These are phyloP conservation scores for Hippoglossus hippoglossus DNA, from an alignment of 2,797 vertebrate species.

Conservation along the genomic window DNA sequence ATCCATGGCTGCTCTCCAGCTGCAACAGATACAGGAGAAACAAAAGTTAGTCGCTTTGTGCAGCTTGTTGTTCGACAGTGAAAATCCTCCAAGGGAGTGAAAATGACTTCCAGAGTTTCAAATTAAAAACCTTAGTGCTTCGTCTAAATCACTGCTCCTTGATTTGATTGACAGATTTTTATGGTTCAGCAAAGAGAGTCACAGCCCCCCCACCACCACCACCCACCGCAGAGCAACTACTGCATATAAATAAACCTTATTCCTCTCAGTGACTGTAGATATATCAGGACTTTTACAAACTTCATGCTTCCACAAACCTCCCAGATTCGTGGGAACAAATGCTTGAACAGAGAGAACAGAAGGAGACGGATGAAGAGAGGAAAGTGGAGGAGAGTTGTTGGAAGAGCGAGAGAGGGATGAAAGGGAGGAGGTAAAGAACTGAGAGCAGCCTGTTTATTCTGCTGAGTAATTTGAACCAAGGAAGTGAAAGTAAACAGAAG, in stretches of 20 bases:
- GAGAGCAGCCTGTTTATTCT: slow-evolving; percentile 7
- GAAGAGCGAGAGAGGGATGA: background rate
- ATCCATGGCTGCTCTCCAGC: slow-evolving; percentile 61
- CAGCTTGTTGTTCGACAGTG: background rate
- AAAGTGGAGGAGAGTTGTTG: background rate
- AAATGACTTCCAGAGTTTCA: background rate
- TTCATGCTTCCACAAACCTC: too few relatives aligned
- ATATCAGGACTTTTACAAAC: too few relatives aligned
- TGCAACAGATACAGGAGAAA: slow-evolving; percentile 14
- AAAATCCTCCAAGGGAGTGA: background rate
- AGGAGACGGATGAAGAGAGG: too few relatives aligned
- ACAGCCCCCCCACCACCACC: too few relatives aligned
- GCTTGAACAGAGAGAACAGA: background rate
- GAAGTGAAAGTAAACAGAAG: slow-evolving; percentile 33
- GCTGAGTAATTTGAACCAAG: slow-evolving; percentile 37
- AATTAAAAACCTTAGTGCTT: background rate
- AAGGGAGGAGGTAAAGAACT: background rate
- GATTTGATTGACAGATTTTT: slow-evolving; percentile 7
- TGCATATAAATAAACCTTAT: background rate
- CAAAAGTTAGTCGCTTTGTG: background rate
- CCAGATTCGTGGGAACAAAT: background rate
- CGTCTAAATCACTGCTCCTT: rapidly evolving
- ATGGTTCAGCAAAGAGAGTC: background rate
- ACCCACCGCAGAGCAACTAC: too few relatives aligned
- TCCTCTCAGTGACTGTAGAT: background rate